These are phyloP conservation scores for Solea senegalensis DNA, from an alignment of 2,113 vertebrate species.

Conservation along the genomic window DNA sequence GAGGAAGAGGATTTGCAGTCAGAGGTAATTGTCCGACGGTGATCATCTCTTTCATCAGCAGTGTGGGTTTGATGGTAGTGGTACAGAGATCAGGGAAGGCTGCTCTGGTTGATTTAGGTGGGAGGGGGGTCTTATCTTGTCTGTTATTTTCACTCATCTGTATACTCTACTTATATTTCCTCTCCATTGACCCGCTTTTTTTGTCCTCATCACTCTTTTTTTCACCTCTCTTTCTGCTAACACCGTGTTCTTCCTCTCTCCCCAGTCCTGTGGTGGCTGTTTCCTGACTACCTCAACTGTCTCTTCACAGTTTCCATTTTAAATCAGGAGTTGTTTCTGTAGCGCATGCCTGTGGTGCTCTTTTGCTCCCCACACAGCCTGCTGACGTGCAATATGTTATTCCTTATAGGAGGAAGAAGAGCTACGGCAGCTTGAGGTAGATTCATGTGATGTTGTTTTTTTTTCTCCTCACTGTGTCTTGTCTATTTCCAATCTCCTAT, in stretches of 20 bases:
- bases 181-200: not conserved
- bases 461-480: constrained; percentile 1
- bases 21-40: constrained; percentile 76
- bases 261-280: constrained; percentile 65
- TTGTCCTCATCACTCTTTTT: too few relatives aligned
- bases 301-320: constrained; percentile 39
- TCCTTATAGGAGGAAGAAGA: constrained; percentile 83
- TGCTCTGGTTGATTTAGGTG: constrained; percentile 5
- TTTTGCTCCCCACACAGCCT: constrained; percentile 53
- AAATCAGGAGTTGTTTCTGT: constrained; percentile 17
- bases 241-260: constrained; percentile 56
- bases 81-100: constrained; percentile 32
- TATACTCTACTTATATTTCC: not conserved
- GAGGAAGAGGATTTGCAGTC: constrained; percentile 82
- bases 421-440: constrained; percentile 83
- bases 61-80: constrained; percentile 55
- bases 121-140: not conserved
- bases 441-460: constrained; percentile 38
- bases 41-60: constrained; percentile 37
- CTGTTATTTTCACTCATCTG: constrained; percentile 33
- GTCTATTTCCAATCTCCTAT: not conserved
- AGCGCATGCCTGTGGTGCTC: constrained; percentile 56
- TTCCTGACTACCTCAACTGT: constrained; percentile 58
- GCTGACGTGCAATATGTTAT: constrained; percentile 70
- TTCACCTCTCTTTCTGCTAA: constrained; percentile 44